phyloP scores from a whole-genome alignment of 2,888 invertebrate genomes.

The Scrobipalpa costella region DNA sequence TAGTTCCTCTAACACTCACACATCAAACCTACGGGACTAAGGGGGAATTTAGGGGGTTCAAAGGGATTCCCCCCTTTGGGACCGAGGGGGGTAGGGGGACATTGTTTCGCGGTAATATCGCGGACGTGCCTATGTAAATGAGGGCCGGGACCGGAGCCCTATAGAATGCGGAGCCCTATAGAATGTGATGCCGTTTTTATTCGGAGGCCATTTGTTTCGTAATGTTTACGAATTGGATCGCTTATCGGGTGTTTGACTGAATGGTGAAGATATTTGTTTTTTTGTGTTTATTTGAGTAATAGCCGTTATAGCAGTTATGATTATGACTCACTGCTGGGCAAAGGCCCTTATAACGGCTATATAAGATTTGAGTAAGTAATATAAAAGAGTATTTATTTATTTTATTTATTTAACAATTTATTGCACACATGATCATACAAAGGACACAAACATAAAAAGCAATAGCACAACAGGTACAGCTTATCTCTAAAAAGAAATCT shows the following conservation, averaged over 20 bases:
- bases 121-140: conserved; percentile 39
- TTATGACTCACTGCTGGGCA: background rate
- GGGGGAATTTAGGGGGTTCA: background rate
- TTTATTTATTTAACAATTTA: too few relatives aligned
- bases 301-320: too few relatives aligned
- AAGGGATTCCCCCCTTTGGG: background rate
- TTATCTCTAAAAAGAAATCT: too few relatives aligned
- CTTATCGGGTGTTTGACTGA: conserved; percentile 9
- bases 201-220: background rate
- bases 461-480: too few relatives aligned
- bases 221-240: conserved; percentile 5
- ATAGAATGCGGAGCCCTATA: background rate
- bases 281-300: background rate
- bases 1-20: background rate
- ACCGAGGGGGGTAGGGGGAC: conserved; percentile 29
- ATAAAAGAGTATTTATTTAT: too few relatives aligned
- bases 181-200: conserved; percentile 19
- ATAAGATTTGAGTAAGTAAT: too few relatives aligned
- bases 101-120: conserved; percentile 41
- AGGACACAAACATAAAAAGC: too few relatives aligned
- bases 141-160: conserved; percentile 20
- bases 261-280: background rate
- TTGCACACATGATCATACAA: too few relatives aligned
- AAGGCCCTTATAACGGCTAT: too few relatives aligned
- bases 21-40: background rate